phyloP scores from a whole-genome alignment of 2,888 invertebrate species.

The Cryptosula pallasiana region DNA sequence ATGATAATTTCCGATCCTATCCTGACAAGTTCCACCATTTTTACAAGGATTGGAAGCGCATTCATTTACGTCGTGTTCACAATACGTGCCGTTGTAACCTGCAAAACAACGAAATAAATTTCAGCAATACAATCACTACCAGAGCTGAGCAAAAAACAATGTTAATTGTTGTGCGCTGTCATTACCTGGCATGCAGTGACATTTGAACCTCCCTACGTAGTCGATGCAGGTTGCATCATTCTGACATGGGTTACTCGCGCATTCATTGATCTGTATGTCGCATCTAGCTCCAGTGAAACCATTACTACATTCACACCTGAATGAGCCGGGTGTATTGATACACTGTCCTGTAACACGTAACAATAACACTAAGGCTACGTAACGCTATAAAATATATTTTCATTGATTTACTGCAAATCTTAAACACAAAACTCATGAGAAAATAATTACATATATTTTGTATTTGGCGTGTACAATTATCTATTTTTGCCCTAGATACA shows the following conservation, averaged over 20 bases:
- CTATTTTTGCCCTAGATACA: too few species aligned
- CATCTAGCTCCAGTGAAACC: slow-evolving; percentile 86
- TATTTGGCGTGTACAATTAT: too few species aligned
- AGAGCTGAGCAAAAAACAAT: too few species aligned
- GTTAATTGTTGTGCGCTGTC: too few species aligned
- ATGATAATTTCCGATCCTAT: slow-evolving; percentile 89
- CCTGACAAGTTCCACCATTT: slow-evolving; percentile 72
- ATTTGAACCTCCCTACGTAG: slow-evolving; percentile 89
- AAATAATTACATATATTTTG: neutral
- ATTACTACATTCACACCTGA: slow-evolving; percentile 87
- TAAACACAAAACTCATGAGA: neutral
- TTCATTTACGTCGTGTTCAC: slow-evolving; percentile 86
- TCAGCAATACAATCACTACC: too few species aligned
- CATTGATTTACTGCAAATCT: neutral
- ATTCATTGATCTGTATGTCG: slow-evolving; percentile 94
- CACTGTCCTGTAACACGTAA: slow-evolving; percentile 74
- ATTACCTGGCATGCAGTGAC: slow-evolving; percentile 53
- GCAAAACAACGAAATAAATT: slow-evolving; percentile 46
- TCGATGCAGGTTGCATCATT: slow-evolving; percentile 93
- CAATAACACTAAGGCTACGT: neutral
- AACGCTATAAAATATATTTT: neutral
- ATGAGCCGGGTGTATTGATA: slow-evolving; percentile 88
- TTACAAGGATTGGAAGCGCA: slow-evolving; percentile 68
- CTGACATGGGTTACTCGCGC: slow-evolving; percentile 91
- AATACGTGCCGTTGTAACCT: slow-evolving; percentile 89